These are phyloP conservation scores for Nipponacmea schrenckii DNA, from an alignment of 2,888 invertebrate species.

Conservation along the genomic window DNA sequence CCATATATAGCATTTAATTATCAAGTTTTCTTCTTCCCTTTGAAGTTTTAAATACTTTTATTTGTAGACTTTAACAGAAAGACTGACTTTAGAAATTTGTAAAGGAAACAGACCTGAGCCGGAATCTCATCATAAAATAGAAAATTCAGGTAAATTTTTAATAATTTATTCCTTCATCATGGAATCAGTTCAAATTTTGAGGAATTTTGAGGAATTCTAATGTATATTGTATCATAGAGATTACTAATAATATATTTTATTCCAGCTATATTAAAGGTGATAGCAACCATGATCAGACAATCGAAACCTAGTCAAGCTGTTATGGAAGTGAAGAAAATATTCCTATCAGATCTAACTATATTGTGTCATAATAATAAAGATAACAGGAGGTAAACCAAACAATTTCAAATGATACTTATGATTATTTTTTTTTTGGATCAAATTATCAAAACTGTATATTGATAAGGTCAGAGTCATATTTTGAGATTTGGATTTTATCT, in stretches of 20 bases:
- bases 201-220: no score
- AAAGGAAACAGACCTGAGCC: conserved; percentile 89
- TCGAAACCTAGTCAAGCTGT: conserved; percentile 81
- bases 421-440: no score
- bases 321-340: conserved; percentile 81
- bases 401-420: background rate
- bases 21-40: no score
- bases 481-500: no score
- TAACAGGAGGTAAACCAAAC: conserved; percentile 79
- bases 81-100: conserved; percentile 92
- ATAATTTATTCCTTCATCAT: background rate
- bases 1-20: no score
- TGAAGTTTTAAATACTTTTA: background rate
- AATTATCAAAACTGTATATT: no score
- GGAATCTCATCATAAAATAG: conserved; percentile 91
- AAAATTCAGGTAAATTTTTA: conserved; percentile 88
- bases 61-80: conserved; percentile 88
- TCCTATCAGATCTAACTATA: conserved; percentile 97
- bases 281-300: conserved; percentile 94
- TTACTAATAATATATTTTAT: conserved; percentile 32
- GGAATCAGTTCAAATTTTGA: no score
- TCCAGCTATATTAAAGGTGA: conserved; percentile 97
- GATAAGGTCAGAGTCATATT: no score
- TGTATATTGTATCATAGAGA: no score
- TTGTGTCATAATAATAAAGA: conserved; percentile 97